Evolutionary conservation across 2,113 vertebrate genomes (phyloP), one percentile per base, ranked within the genome.

Genomic region (Melanostigma gelatinosum): DNA sequence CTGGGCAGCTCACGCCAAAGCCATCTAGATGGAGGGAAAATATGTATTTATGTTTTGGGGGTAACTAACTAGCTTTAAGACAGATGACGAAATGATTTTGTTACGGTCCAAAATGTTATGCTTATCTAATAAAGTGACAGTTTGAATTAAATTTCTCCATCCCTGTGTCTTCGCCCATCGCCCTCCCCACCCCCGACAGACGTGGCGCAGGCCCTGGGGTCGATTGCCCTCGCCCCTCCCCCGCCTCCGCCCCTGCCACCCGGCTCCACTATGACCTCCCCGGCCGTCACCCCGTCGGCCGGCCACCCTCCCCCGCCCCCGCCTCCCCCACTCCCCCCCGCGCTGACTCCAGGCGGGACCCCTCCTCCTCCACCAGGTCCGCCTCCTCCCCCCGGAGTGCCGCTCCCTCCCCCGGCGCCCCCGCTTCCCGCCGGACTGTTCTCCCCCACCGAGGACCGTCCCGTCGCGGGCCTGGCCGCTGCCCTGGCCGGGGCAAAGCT

Each of bases 401-500:
- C 94, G 20, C 87, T 61, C 69, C 94, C 93, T 0, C 98, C 97
- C n/a, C 97, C 98, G 0, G 96, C 98, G 8, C 97, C 97, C 3
- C 98, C 71, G 4, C 96, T 97, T n/a, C 97, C 97, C 0, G 72
- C 94, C 4, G 96, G 96, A 55, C 93, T 96, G 60, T 96, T 98
- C 90, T 96, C 96, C 58, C 92, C 89, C 72, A 92, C 96, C 4
- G 98, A 99, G 81, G 96, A 96, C 90, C 96, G 95, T 62, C 96
- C 97, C 68, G 66, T 97, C 80, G 96, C 97, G 79, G 97, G 97
- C 91, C 93, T 99, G 64, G 97, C 97, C 79, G 97, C 97, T 62
- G 97, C 97, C 15, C 96, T 99, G 12, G 97, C 97, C 63, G 97
- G 97, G 93, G 97, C 98, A 89, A 99, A 98, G 84, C 95, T 99